phyloP scores from a whole-genome alignment of 2,888 invertebrate species.

The Mythimna vitellina region DNA sequence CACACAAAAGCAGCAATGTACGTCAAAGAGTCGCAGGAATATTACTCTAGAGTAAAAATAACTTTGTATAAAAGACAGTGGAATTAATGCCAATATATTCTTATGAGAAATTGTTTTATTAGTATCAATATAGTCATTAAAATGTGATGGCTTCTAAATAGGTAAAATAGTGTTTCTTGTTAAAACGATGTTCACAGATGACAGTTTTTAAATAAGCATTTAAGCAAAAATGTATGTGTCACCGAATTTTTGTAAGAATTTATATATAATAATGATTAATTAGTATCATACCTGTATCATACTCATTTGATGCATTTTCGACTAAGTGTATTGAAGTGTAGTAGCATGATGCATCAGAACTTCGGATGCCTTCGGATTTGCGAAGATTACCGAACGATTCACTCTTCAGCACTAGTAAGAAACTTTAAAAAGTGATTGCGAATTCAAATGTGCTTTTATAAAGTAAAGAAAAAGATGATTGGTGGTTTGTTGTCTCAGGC shows the following conservation, averaged over 20 bases:
- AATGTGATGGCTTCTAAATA: slow-evolving; percentile 25
- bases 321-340: slow-evolving; percentile 68
- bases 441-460: slow-evolving; percentile 1
- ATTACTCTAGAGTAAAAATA: slow-evolving; percentile 17
- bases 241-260: slow-evolving; percentile 86
- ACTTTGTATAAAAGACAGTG: slow-evolving; percentile 57
- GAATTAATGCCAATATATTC: slow-evolving; percentile 58
- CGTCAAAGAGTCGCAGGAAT: slow-evolving; percentile 9
- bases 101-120: slow-evolving; percentile 55
- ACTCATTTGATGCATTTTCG: slow-evolving; percentile 88
- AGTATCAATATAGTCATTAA: slow-evolving; percentile 30
- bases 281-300: slow-evolving; percentile 85
- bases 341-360: slow-evolving; percentile 48
- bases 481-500: background rate
- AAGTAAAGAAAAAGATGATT: background rate
- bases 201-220: slow-evolving; percentile 70
- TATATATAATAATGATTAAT: slow-evolving; percentile 71
- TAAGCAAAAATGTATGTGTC: slow-evolving; percentile 74
- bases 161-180: slow-evolving; percentile 26
- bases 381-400: slow-evolving; percentile 21
- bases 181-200: slow-evolving; percentile 50
- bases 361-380: slow-evolving; percentile 13
- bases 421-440: background rate
- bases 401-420: background rate
- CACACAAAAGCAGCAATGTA: slow-evolving; percentile 35